Percentiles rank a stretch among this genome's conserved stretches.
Evolutionary conservation across 2,888 invertebrate species (phyloP).

Genomic region (Melanostoma scalare): DNA sequence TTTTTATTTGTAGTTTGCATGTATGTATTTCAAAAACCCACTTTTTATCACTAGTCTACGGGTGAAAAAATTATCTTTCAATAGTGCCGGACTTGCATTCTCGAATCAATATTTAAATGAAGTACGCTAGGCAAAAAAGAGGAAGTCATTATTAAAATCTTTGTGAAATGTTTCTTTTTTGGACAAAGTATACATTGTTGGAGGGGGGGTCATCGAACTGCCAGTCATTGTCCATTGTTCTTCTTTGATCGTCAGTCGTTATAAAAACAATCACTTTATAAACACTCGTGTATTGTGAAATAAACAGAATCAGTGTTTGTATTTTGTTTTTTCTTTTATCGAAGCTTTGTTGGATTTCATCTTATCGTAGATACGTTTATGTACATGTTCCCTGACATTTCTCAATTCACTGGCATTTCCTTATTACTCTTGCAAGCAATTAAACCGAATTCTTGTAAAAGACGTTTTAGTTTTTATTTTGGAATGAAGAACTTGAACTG

Average conservation of each 20-base stretch:
- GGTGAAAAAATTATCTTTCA: no score
- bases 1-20: no score
- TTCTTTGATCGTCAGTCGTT: constrained; percentile 4
- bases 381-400: neutral
- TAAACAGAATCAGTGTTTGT: constrained; percentile 26
- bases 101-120: no score
- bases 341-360: constrained; percentile 6
- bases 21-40: no score
- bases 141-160: no score
- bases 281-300: constrained; percentile 20
- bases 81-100: no score
- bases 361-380: constrained; percentile 16
- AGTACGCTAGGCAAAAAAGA: no score
- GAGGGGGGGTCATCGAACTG: constrained; percentile 6
- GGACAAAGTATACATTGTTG: neutral
- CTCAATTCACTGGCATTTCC: constrained; percentile 20
- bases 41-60: no score
- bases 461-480: neutral
- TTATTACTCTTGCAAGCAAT: constrained; percentile 53
- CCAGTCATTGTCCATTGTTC: constrained; percentile 20
- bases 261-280: constrained; percentile 27
- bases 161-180: neutral
- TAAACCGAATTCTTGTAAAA: constrained; percentile 16
- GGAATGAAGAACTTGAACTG: constrained; percentile 13
- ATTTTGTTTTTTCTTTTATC: neutral